Conservation (phyloP, 2,888 invertebrate species). For the Anodontia alba region DNA sequence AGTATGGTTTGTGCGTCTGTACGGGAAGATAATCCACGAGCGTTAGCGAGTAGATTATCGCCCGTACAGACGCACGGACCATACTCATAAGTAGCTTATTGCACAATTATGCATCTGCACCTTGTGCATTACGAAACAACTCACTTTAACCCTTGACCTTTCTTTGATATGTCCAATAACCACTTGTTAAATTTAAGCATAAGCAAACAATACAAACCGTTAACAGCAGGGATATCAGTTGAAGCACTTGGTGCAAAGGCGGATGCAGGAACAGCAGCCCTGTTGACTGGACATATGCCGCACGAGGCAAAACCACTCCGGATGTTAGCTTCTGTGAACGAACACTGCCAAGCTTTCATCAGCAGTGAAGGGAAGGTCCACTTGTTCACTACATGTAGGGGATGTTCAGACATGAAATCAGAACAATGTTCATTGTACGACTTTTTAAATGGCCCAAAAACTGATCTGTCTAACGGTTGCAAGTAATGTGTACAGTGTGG, state of each 20-base stretch:
- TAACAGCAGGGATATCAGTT: too few species aligned
- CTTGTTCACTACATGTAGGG: background rate
- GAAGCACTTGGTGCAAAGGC: conserved; percentile 4
- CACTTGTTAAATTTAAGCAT: too few species aligned
- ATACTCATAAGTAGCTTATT: too few species aligned
- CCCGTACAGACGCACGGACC: too few species aligned
- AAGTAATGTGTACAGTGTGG: background rate
- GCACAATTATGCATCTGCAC: too few species aligned
- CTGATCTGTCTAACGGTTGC: background rate
- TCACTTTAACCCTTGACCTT: too few species aligned
- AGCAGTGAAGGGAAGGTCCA: background rate
- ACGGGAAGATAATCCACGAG: too few species aligned
- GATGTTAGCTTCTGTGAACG: background rate
- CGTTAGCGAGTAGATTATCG: too few species aligned
- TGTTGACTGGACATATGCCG: background rate
- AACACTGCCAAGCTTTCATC: background rate
- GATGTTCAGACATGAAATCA: background rate
- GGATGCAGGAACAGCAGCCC: background rate
- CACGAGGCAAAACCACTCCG: background rate
- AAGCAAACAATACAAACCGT: too few species aligned
- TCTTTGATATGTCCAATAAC: too few species aligned
- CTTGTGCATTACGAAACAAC: too few species aligned
- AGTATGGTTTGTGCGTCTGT: too few species aligned
- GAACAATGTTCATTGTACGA: background rate
- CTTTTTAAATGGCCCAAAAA: background rate